Conservation (phyloP, 64 coral and sea anemone species). For the Orbicella faveolata region DNA sequence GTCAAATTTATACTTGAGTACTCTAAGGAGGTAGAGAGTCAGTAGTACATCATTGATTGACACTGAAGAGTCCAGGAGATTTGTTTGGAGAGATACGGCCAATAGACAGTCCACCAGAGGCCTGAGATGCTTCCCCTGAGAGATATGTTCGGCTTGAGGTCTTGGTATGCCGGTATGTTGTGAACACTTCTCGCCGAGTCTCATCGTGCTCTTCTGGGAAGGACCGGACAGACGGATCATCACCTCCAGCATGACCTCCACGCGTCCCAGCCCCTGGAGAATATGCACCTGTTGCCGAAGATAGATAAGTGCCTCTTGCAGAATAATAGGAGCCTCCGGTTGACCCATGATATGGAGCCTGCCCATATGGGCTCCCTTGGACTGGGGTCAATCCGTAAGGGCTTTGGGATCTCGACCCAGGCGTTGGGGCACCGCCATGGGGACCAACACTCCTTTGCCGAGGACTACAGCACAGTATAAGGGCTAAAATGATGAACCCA, state of each 20-base stretch:
- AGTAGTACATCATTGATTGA: conserved; percentile 24
- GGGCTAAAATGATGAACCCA: conserved; percentile 65
- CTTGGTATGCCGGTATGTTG: conserved; percentile 13
- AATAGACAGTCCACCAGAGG: not conserved
- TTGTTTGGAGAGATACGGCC: conserved; percentile 42
- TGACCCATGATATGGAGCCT: not conserved
- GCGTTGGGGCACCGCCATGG: not conserved
- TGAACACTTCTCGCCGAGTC: not conserved
- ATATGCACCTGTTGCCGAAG: not conserved
- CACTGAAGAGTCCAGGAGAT: conserved; percentile 54
- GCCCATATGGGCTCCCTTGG: not conserved
- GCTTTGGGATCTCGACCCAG: not conserved
- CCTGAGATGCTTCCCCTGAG: not conserved
- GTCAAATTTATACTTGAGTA: no score
- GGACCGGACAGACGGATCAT: not conserved
- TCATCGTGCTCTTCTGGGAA: conserved; percentile 29
- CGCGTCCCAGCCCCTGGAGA: not conserved
- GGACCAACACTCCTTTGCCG: conserved; percentile 18
- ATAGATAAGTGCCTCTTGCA: not conserved
- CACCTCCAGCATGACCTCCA: not conserved
- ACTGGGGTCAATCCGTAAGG: not conserved
- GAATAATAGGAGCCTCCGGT: not conserved
- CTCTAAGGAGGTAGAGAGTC: no score
- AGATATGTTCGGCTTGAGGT: conserved; percentile 18
- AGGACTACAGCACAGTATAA: conserved; percentile 78